Evolutionary conservation across 2,113 vertebrate species (phyloP), one percentile per base, ranked within the genome.

Genomic region (Felis catus): DNA sequence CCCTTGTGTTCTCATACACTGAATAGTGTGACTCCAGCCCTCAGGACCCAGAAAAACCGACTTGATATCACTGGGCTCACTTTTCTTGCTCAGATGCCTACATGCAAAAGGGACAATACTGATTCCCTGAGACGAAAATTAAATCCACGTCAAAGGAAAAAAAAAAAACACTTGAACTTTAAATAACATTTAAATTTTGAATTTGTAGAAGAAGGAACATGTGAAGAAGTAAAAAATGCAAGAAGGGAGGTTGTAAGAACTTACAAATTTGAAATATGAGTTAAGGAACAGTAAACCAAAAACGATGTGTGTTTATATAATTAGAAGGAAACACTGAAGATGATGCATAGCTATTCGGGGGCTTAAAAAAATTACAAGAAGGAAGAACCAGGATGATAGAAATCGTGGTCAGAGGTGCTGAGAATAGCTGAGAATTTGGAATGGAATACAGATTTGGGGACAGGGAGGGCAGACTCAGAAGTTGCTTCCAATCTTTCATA

Each of bases 131-230:
- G 71, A 93, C 70, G 51, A 63, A 93, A 97, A 89, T 80, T 65
- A 93, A 84, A 83, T 58, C n/a, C 45, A 89, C 63, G 51, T 71
- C 71, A 81, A 96, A 55, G 36, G 61, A n/a, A 80, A 48, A 71
- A 33, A n/a, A 68, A 70, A 61, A 83, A 41, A 76, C 13, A 29
- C 6, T 66, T 78, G 19, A 4, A 65, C 53, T 74, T 92, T 39
- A 92, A 92, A 66, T n/a, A 91, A 92, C 94, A 91, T 89, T 88
- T 58, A 95, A 95, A 83, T 79, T 95, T 93, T 68, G 55, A 90
- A 80, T 55, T 61, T 76, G 29, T 82, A 92, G 41, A 41, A 85
- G 76, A 94, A 91, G 31, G 18, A 70, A 89, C 73, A 85, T 82
- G 76, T 93, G 51, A 89, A 95, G 14, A 96, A 89, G 16, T 18